phyloP scores from a whole-genome alignment of 2,797 vertebrate genomes.

The Scarus forsteni region DNA sequence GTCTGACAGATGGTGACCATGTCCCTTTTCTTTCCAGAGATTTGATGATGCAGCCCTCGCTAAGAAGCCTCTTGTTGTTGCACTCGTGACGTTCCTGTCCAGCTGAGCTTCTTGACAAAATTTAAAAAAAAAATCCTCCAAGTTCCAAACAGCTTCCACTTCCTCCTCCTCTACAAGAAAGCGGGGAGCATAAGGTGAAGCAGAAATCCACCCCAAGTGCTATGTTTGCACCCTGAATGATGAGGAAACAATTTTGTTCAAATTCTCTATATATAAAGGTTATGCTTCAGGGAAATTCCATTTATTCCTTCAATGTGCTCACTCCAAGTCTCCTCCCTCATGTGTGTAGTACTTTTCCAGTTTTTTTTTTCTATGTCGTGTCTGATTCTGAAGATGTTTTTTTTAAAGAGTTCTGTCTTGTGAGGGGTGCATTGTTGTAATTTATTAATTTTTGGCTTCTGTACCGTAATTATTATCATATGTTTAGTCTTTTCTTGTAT shows the following conservation, averaged over 20 bases:
- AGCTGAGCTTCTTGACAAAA: slow-evolving; percentile 72
- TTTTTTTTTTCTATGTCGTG: slow-evolving; percentile 48
- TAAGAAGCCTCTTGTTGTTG: slow-evolving; percentile 73
- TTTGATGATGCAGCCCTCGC: slow-evolving; percentile 69
- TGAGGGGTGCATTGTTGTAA: slow-evolving; percentile 76
- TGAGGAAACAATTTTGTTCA: slow-evolving; percentile 54
- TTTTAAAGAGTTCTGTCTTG: slow-evolving; percentile 53
- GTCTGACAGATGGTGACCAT: background rate
- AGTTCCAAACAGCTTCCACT: slow-evolving; percentile 69
- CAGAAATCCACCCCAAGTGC: slow-evolving; percentile 68
- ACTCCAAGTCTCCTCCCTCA: slow-evolving; percentile 60
- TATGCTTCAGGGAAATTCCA: slow-evolving; percentile 84
- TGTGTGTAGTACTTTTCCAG: slow-evolving; percentile 49
- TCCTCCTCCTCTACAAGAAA: slow-evolving; percentile 32
- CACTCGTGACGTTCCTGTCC: slow-evolving; percentile 82
- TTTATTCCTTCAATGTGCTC: slow-evolving; percentile 66
- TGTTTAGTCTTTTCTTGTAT: slow-evolving; percentile 64
- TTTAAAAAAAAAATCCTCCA: slow-evolving; percentile 43
- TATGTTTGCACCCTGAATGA: slow-evolving; percentile 75
- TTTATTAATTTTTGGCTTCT: slow-evolving; percentile 76
- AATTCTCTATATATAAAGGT: slow-evolving; percentile 43
- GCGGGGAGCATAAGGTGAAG: slow-evolving; percentile 62
- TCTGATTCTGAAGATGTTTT: slow-evolving; percentile 63
- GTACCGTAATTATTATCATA: slow-evolving; percentile 72
- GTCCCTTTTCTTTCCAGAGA: slow-evolving; percentile 67